Conservation (phyloP, 2,113 vertebrate species). For the Ploceus nigricollis region DNA sequence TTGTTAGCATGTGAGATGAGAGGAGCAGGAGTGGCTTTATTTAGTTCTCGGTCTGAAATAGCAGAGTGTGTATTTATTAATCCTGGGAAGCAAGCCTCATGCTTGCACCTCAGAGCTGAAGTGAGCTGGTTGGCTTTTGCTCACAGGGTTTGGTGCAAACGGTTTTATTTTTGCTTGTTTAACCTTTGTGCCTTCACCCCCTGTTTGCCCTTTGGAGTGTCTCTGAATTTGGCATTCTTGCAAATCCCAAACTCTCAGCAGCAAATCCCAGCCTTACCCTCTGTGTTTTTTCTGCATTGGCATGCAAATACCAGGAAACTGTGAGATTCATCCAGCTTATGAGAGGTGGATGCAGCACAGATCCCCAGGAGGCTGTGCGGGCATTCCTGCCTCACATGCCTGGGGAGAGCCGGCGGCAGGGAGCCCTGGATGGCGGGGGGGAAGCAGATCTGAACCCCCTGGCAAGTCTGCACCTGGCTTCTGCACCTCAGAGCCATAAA, state of each 20-base stretch:
- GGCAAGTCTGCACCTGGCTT: not conserved
- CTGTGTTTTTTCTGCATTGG: not conserved
- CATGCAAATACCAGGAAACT: not conserved
- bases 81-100: not conserved
- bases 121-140: not conserved
- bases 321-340: not conserved
- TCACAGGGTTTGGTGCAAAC: not conserved
- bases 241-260: not conserved
- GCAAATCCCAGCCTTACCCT: not conserved
- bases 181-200: not conserved
- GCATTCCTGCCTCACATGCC: not conserved
- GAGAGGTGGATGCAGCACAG: not conserved
- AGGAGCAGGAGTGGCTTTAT: constrained; percentile 14
- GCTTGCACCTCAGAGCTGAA: not conserved
- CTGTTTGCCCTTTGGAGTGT: not conserved
- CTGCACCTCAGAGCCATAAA: not conserved
- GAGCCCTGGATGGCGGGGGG: not conserved
- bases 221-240: not conserved
- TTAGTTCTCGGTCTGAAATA: constrained; percentile 32
- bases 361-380: not conserved
- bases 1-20: not conserved
- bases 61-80: not conserved
- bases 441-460: not conserved
- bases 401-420: accelerated
- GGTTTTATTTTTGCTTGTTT: not conserved